These are phyloP conservation scores for Montipora sp. DNA, from an alignment of 64 coral and sea anemone species.

Conservation along the genomic window DNA sequence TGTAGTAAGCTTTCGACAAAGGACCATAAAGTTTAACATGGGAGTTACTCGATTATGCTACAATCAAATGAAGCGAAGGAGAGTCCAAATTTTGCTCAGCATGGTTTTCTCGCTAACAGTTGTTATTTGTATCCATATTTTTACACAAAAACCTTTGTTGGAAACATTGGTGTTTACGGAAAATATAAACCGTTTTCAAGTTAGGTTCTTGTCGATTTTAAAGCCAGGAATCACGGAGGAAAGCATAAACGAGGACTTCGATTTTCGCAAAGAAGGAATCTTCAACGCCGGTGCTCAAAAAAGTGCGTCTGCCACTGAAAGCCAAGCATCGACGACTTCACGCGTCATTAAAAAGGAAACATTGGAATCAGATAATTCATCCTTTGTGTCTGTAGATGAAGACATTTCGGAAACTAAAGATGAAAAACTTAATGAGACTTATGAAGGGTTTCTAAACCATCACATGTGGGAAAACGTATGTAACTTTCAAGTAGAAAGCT, in stretches of 20 bases:
- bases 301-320: too few species aligned
- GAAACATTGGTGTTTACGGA: background rate
- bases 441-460: constrained; percentile 50
- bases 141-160: background rate
- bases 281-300: background rate
- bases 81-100: background rate
- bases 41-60: constrained; percentile 12
- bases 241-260: too few species aligned
- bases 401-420: background rate
- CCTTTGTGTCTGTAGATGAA: background rate
- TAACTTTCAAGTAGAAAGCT: constrained; percentile 52
- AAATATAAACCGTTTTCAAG: background rate
- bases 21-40: background rate
- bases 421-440: background rate
- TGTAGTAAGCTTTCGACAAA: background rate
- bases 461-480: constrained; percentile 84
- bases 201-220: background rate
- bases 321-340: background rate
- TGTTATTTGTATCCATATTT: background rate
- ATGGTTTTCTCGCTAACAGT: background rate
- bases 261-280: too few species aligned
- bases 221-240: background rate
- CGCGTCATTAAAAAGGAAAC: background rate
- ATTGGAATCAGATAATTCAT: background rate
- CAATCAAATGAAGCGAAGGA: constrained; percentile 14